Conservation (phyloP, 2,113 vertebrate genomes). For the Brachionichthys hirsutus region DNA sequence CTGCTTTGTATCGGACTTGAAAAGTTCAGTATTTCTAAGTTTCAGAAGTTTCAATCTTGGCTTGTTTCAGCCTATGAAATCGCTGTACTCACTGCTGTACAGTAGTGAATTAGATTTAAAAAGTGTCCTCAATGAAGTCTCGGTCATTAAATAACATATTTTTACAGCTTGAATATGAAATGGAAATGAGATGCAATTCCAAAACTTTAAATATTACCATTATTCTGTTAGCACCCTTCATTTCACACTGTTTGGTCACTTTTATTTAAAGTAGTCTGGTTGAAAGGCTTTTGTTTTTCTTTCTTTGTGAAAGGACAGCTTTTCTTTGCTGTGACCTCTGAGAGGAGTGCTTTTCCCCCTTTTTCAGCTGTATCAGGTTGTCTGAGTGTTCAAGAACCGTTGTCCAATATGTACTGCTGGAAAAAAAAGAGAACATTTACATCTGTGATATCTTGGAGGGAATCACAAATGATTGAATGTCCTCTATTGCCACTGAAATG, state of each 20-base stretch:
- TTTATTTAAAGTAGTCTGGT: conserved; percentile 44
- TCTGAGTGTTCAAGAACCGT: conserved; percentile 55
- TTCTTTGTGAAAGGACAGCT: conserved; percentile 51
- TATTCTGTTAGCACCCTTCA: conserved; percentile 53
- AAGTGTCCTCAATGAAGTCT: conserved; percentile 28
- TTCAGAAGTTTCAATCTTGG: background rate
- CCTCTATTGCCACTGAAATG: conserved; percentile 18
- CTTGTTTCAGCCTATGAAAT: conserved; percentile 1
- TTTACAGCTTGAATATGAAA: conserved; percentile 55
- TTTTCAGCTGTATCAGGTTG: conserved; percentile 56
- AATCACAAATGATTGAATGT: conserved; percentile 50
- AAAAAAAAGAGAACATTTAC: conserved; percentile 58
- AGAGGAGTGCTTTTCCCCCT: conserved; percentile 56
- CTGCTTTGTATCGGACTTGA: background rate
- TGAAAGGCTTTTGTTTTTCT: conserved; percentile 67
- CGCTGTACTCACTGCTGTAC: no score
- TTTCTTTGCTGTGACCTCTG: conserved; percentile 68
- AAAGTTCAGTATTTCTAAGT: conserved; percentile 24
- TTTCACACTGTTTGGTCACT: conserved; percentile 52
- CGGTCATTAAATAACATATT: conserved; percentile 40
- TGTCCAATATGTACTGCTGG: conserved; percentile 47
- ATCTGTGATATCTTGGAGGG: conserved; percentile 40
- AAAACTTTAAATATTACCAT: conserved; percentile 53
- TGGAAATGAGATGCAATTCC: conserved; percentile 65
- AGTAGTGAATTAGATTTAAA: conserved; percentile 47